Percentiles rank a stretch among this genome's conserved stretches.
phyloP scores from a whole-genome alignment of 2,797 vertebrate species.

The Tiaroga cobitis region DNA sequence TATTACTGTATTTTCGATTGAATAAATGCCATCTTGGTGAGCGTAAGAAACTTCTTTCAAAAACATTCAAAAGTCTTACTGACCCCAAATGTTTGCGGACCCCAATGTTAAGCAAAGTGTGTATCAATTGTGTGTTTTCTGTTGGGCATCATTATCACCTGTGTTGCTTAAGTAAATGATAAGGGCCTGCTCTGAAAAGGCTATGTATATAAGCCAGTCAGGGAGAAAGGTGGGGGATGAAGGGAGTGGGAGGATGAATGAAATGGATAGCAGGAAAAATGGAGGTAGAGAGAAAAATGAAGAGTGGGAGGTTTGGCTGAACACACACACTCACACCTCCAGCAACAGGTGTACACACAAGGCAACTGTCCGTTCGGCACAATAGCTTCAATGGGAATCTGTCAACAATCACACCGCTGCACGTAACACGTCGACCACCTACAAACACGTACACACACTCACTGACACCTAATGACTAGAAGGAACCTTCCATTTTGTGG shows the following conservation, averaged over 20 bases:
- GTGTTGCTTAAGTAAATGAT: neutral
- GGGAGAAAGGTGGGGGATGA: constrained; percentile 14
- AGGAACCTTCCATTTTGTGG: neutral
- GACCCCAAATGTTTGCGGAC: neutral
- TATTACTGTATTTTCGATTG: neutral
- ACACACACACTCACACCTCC: constrained; percentile 15
- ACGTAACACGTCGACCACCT: constrained; percentile 34
- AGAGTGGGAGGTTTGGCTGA: constrained; percentile 29
- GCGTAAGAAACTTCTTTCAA: neutral
- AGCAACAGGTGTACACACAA: constrained; percentile 63
- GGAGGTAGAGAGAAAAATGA: constrained; percentile 17
- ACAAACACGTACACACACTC: constrained; percentile 23
- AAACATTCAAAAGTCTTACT: neutral
- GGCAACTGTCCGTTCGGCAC: constrained; percentile 52
- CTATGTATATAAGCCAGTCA: neutral
- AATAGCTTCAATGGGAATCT: constrained; percentile 60
- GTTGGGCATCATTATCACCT: neutral
- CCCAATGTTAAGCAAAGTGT: neutral
- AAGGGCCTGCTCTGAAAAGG: constrained; percentile 2
- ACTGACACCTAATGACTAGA: constrained; percentile 6
- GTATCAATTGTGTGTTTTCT: neutral
- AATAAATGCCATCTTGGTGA: neutral
- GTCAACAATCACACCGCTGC: constrained; percentile 53
- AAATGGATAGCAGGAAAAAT: constrained; percentile 24
- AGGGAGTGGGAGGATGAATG: constrained; percentile 17